phyloP scores from a whole-genome alignment of 2,113 vertebrate species.

The Peromyscus polionotus region DNA sequence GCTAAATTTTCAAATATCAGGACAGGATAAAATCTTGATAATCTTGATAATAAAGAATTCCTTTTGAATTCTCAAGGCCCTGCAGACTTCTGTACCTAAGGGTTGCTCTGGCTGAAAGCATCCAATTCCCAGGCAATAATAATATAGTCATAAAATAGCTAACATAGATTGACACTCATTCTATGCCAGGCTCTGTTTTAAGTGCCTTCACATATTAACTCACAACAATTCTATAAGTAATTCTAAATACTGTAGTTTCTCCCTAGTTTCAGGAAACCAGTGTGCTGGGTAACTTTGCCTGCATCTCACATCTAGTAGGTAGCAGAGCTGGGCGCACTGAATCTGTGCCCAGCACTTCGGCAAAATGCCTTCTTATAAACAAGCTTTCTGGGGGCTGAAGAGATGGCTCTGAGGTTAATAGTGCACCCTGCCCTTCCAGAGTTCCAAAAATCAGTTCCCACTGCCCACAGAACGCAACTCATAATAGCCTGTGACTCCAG shows the following conservation, averaged over 20 bases:
- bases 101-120: background rate
- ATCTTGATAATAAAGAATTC: background rate
- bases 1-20: background rate
- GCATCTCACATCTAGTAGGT: background rate
- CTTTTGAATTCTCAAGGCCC: background rate
- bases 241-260: background rate
- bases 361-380: conserved; percentile 26
- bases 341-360: background rate
- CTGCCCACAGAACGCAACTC: background rate
- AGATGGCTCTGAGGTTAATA: background rate
- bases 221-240: background rate
- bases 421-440: background rate
- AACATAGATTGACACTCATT: background rate
- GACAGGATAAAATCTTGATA: background rate
- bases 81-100: background rate
- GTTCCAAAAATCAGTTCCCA: background rate
- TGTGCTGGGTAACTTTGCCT: background rate
- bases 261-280: background rate
- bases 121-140: background rate
- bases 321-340: background rate
- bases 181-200: background rate
- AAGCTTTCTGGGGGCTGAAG: background rate
- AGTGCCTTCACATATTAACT: background rate
- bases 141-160: background rate
- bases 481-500: background rate